Base-by-base conservation (phyloP, 2,113 vertebrate genomes). In the Nanorana parkeri region DNA sequence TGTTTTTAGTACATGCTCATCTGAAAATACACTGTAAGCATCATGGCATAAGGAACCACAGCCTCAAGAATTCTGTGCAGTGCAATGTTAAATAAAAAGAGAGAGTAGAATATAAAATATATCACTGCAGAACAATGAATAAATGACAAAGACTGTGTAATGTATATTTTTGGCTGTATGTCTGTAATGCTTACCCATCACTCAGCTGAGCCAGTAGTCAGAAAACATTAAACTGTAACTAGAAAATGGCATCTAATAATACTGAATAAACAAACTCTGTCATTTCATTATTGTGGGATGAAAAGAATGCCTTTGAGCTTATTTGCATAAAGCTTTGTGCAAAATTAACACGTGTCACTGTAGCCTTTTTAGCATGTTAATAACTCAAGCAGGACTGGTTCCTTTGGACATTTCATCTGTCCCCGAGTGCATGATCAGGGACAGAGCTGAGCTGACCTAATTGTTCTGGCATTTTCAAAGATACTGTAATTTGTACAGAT, bases 401-500 rank as follows among this genome's bases (percentile, higher is more conserved):
- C 93, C 94, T 94, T 92, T 94, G 94, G 93, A 95, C 94, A 94
- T 94, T 93, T 94, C 94, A 94, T 91, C 92, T 91, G 92, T 94
- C 91, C 92, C 92, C 89, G 90, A 94, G 92, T 93, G 93, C 92
- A 93, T 94, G 92, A 94, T 94, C 92, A 88, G 91, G 93, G 91
- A 94, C 93, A 93, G 92, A 92, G 93, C 92, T 92, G 93, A 93
- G 93, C 92, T 94, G 91, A 94, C 94, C 94, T 95, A 94, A 95
- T 95, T 95, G 94, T 94, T 93, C 94, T 95, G 94, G 94, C 94
- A 95, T 94, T 94, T 94, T 95, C 93, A 93, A 93, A 94, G 92
- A 92, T 94, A 92, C 94, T 95, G 95, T 96, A 96, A 96, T 96
- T 96, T 95, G 94, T 94, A 93, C 94, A 96, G 94, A 96, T 93